phyloP scores from a whole-genome alignment of 2,888 invertebrate species.

The Stenodera caucasica region DNA sequence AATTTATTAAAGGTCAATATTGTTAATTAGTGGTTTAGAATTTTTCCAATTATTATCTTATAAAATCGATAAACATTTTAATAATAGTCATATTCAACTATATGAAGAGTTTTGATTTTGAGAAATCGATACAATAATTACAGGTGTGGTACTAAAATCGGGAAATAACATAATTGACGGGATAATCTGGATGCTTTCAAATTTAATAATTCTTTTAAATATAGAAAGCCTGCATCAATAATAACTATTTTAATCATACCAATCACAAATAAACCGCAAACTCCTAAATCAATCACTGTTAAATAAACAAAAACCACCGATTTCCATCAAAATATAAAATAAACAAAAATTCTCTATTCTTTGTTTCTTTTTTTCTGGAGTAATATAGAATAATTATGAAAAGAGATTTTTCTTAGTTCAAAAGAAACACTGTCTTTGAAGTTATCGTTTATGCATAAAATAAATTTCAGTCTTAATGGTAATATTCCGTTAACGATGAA shows the following conservation, averaged over 20 bases:
- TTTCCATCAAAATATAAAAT: background rate
- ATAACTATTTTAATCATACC: constrained; percentile 17
- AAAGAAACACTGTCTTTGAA: background rate
- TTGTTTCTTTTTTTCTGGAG: too few species aligned
- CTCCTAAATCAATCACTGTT: constrained; percentile 22
- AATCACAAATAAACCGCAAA: constrained; percentile 1
- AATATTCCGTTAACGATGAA: background rate
- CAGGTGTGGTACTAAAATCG: constrained; percentile 12
- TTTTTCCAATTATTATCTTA: constrained; percentile 22
- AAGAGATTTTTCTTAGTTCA: background rate
- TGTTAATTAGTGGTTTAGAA: constrained; percentile 32
- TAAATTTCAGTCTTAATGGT: background rate
- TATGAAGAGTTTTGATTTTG: constrained; percentile 11
- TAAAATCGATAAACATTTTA: constrained; percentile 21
- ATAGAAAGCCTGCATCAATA: constrained; percentile 18
- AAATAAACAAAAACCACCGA: constrained; percentile 16
- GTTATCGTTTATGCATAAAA: background rate
- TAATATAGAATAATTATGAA: background rate
- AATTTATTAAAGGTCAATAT: constrained; percentile 31
- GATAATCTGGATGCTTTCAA: constrained; percentile 10
- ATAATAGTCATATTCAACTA: constrained; percentile 11
- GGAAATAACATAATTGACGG: constrained; percentile 16
- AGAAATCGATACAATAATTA: constrained; percentile 25
- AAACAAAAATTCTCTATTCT: too few species aligned
- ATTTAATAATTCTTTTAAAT: background rate